Base-by-base conservation (phyloP, 2,888 invertebrate species). In the Marronus borbonicus region DNA sequence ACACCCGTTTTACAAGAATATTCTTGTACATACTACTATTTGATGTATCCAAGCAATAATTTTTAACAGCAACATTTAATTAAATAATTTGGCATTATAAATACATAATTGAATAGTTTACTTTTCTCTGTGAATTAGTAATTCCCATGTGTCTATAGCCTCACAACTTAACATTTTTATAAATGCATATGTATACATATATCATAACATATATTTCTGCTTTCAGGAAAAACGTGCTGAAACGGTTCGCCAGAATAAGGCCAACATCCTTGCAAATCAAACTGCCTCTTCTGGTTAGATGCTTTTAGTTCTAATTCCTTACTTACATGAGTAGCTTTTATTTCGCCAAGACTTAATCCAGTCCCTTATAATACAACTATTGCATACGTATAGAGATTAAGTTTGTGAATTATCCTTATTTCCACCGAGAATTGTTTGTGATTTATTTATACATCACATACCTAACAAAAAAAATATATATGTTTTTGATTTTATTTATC, bases 211-310 rank as follows among this genome's bases (percentile, higher is more conserved):
- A 70, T 76, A 65, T 81, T 81, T 83, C 85, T 83, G 83, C 83
- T 87, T 87, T 74, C 90, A 98, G 97, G 97, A 97, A 90, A 94
- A 95, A 86, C 96, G 96, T 87, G 96, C 96, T 72, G 97, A 97
- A 89, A 89, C 95, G 85, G 97, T 97, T 84, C 95, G 97, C 85
- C 96, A 95, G 91, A 97, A 97, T 90, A 97, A 97, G 90, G 94
- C 93, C 85, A 93, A 93, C 81, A 90, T 91, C 80, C 90, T 91
- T 77, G 92, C 92, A 84, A 90, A 90, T 80, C 90, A 90, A 89
- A 89, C 93, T 85, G 92, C 93, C 85, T 91, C 93, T 85, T 94
- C 94, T 85, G 93, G 92, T 87, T 93, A 93, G 84, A 80, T 69
- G 70, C 36, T 58, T 62, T 24, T 75, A 58, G 28, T 39, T 69